Percentiles rank a stretch among this genome's conserved stretches.
These are phyloP conservation scores for Monomorium pharaonis DNA, from an alignment of 1,140 invertebrate genomes.

Conservation along the genomic window DNA sequence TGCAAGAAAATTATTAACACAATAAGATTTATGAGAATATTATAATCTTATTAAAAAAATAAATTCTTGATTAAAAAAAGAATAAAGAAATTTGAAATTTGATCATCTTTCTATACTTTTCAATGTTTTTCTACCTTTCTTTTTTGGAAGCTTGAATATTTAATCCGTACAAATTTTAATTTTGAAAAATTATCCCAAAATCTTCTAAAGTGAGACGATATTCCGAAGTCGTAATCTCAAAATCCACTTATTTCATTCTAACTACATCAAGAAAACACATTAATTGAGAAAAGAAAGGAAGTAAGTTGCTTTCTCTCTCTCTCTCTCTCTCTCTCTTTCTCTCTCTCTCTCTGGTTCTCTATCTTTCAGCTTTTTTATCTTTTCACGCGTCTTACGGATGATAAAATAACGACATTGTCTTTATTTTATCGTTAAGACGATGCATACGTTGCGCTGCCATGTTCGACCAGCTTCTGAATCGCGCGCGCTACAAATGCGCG, in stretches of 20 bases:
- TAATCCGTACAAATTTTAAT: neutral
- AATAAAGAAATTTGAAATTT: too few species aligned
- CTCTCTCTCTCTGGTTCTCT: neutral
- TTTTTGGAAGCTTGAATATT: neutral
- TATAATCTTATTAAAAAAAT: neutral
- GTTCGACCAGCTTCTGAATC: slow-evolving; percentile 55
- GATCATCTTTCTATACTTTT: neutral
- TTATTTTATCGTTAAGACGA: too few species aligned
- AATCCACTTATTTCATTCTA: neutral
- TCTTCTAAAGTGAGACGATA: neutral
- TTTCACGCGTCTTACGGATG: neutral
- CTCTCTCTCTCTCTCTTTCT: neutral
- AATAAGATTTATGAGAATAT: neutral
- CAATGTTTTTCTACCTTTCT: neutral
- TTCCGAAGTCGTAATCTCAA: neutral
- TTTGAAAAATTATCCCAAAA: neutral
- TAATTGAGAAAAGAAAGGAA: neutral
- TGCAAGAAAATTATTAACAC: neutral
- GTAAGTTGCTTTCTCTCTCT: neutral
- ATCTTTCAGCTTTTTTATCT: neutral
- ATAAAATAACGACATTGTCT: neutral
- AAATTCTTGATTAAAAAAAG: neutral
- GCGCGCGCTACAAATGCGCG: slow-evolving; percentile 44
- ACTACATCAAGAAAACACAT: neutral
- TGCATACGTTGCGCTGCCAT: neutral